Evolutionary conservation across 2,113 vertebrate genomes (phyloP).

Genomic region (Ameiurus melas): DNA sequence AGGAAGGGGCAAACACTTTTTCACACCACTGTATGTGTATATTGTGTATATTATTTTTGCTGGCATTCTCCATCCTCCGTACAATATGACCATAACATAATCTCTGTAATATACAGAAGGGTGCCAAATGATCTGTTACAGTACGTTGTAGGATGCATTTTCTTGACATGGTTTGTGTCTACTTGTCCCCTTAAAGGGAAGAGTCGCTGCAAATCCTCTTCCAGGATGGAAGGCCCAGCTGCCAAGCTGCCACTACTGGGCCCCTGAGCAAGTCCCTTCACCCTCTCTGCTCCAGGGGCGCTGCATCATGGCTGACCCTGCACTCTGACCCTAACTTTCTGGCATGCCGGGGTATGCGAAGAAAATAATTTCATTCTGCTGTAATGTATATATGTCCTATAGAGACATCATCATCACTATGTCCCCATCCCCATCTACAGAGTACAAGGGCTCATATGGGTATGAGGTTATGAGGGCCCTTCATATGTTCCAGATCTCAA

Average conservation of each 20-base stretch:
- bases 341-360: too few relatives aligned
- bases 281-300: too few relatives aligned
- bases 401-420: too few relatives aligned
- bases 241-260: too few relatives aligned
- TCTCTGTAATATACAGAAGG: background rate
- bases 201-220: background rate
- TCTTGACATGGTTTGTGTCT: background rate
- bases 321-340: too few relatives aligned
- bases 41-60: background rate
- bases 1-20: too few relatives aligned
- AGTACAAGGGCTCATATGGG: background rate
- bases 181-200: background rate
- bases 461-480: background rate
- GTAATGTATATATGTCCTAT: too few relatives aligned
- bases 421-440: background rate
- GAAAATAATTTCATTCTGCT: too few relatives aligned
- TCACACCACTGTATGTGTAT: too few relatives aligned
- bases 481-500: background rate
- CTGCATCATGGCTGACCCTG: too few relatives aligned
- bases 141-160: background rate
- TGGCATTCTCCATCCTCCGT: background rate
- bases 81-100: background rate
- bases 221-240: background rate
- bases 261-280: too few relatives aligned
- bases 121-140: background rate